Conservation (phyloP, 2,113 vertebrate species). For the Erythrocercus mccallii region DNA sequence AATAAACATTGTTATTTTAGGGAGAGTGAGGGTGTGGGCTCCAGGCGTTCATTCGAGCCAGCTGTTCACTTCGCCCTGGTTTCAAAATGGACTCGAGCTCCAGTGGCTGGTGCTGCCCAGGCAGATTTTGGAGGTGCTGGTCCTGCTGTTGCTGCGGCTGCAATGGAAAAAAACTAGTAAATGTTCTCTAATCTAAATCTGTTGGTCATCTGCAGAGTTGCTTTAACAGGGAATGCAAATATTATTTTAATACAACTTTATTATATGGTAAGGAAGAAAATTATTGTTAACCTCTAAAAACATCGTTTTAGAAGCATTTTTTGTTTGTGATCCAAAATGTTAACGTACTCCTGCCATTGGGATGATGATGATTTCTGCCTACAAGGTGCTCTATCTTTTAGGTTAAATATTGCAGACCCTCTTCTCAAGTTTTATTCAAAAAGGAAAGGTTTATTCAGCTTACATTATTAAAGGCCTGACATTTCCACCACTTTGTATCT, state of each 20-base stretch:
- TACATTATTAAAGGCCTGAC: not conserved
- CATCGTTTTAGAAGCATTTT: not conserved
- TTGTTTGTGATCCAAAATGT: not conserved
- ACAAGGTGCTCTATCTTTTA: not conserved
- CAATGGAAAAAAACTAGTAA: not conserved
- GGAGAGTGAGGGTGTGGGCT: not conserved
- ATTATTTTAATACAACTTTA: not conserved
- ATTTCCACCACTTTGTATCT: not conserved
- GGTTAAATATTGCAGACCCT: not conserved
- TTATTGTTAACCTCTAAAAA: not conserved
- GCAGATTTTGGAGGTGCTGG: not conserved
- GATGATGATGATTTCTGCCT: not conserved
- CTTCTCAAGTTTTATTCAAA: not conserved
- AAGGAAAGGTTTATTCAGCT: not conserved
- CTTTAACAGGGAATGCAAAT: not conserved
- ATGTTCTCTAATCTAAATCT: not conserved
- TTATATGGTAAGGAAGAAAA: not conserved
- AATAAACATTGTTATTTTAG: not conserved
- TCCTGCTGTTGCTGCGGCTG: fast-evolving
- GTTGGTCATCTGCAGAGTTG: not conserved
- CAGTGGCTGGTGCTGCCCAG: fast-evolving
- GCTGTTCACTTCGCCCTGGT: not conserved
- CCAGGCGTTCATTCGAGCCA: not conserved
- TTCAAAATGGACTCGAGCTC: not conserved
- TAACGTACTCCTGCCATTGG: not conserved